These are phyloP conservation scores for Sebastes hubbsi DNA, from an alignment of 2,797 vertebrate species.

Conservation along the genomic window DNA sequence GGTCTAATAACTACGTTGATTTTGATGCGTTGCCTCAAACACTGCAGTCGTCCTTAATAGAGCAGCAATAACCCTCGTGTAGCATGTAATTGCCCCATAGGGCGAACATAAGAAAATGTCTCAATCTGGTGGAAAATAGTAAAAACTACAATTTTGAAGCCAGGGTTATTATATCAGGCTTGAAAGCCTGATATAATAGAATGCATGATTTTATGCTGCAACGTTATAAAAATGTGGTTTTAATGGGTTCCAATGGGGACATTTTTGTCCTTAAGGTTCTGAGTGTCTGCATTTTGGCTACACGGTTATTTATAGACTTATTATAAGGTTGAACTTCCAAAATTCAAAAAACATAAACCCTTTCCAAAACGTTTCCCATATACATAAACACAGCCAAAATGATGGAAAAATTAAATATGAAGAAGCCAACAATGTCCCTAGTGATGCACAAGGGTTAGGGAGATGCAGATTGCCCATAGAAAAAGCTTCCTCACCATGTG, in stretches of 20 bases:
- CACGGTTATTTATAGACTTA: neutral
- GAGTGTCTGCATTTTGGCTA: neutral
- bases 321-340: neutral
- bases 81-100: no score
- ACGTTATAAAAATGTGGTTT: neutral
- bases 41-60: no score
- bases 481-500: conserved; percentile 87
- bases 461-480: neutral
- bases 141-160: neutral
- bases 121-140: neutral
- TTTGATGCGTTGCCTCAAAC: no score
- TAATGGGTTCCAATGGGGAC: neutral
- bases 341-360: neutral
- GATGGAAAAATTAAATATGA: neutral
- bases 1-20: neutral
- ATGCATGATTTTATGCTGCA: neutral
- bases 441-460: neutral
- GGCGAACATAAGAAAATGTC: neutral
- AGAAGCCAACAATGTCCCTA: neutral
- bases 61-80: no score
- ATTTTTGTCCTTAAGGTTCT: neutral
- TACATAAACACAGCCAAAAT: neutral
- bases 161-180: neutral
- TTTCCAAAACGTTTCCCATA: neutral
- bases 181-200: neutral